phyloP scores from a whole-genome alignment of 2,888 invertebrate genomes.

The Therioaphis trifolii region DNA sequence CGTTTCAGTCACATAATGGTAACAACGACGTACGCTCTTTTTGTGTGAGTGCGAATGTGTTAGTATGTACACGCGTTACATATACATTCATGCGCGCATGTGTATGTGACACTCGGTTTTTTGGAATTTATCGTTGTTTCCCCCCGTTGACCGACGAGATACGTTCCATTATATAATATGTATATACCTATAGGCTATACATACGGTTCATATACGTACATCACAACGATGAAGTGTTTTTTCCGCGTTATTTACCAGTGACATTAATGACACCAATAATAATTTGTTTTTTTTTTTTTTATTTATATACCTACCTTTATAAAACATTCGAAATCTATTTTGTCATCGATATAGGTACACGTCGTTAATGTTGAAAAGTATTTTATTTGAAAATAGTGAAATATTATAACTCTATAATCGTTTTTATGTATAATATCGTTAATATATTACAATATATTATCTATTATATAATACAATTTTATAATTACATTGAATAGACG shows the following conservation, averaged over 20 bases:
- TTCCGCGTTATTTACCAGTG: not conserved
- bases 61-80: no score
- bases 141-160: slow-evolving; percentile 10
- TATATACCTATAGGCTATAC: not conserved
- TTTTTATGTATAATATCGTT: no score
- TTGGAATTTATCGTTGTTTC: slow-evolving; percentile 36
- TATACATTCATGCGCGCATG: no score
- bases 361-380: no score
- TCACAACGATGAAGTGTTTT: not conserved
- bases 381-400: no score
- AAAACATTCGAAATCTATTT: no score
- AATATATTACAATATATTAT: no score
- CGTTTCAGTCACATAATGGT: slow-evolving; percentile 37
- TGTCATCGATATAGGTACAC: no score
- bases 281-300: no score
- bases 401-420: no score
- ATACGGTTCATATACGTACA: not conserved
- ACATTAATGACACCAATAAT: not conserved
- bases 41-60: not conserved
- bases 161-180: not conserved
- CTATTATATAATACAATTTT: no score
- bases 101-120: slow-evolving; percentile 27
- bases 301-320: no score
- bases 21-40: slow-evolving; percentile 32
- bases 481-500: slow-evolving; percentile 14